A percentile compares a stretch with the other conserved stretches of the same genome.
These are phyloP conservation scores for Plutomurus gul DNA, from an alignment of 1,140 invertebrate species.

Conservation along the genomic window DNA sequence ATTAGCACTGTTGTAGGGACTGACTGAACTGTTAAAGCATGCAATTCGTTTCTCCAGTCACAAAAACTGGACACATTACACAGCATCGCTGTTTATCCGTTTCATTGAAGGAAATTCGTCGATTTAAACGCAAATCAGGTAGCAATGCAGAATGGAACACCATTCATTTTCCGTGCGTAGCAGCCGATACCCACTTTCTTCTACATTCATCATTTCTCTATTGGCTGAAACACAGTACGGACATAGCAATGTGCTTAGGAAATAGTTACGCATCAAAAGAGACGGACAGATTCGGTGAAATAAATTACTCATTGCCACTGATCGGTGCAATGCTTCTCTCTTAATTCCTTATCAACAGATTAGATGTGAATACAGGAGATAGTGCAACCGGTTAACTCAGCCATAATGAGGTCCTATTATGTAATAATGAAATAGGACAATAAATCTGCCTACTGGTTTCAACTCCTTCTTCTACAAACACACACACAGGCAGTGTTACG, in stretches of 20 bases:
- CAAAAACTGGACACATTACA: constrained; percentile 24
- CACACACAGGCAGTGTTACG: too few species aligned
- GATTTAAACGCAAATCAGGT: constrained; percentile 10
- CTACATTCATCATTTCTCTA: too few species aligned
- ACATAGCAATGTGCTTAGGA: not conserved
- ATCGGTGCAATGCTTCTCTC: not conserved
- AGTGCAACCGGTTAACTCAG: not conserved
- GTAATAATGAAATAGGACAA: not conserved
- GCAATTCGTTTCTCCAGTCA: not conserved
- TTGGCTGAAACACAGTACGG: too few species aligned
- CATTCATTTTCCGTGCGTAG: not conserved
- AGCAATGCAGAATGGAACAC: not conserved
- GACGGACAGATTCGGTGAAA: not conserved
- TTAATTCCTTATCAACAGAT: not conserved
- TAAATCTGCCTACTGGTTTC: not conserved
- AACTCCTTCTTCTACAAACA: not conserved
- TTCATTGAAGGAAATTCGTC: constrained; percentile 19
- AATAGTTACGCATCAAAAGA: too few species aligned
- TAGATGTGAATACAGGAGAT: not conserved
- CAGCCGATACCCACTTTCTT: too few species aligned
- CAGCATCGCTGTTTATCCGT: not conserved
- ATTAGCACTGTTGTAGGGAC: not conserved
- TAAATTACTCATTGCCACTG: not conserved
- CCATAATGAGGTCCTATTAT: not conserved
- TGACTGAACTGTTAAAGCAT: not conserved